Percentiles rank a stretch among this genome's conserved stretches.
Conservation (phyloP, 92 coral and sea anemone genomes). For the Paramuricea clavata region DNA sequence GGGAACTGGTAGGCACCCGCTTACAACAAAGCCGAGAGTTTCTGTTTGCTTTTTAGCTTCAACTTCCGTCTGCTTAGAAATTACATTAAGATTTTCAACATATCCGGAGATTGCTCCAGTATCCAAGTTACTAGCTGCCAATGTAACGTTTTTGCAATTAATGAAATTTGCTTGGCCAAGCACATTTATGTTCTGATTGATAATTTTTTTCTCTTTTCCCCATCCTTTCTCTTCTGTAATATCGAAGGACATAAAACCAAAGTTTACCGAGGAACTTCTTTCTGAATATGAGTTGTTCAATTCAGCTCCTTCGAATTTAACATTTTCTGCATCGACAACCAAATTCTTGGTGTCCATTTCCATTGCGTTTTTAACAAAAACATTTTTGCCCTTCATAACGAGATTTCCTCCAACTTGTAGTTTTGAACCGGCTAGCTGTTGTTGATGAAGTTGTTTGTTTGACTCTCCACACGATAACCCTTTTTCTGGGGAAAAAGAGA, state of each 20-base stretch:
- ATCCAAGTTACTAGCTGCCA: conserved; percentile 63
- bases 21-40: conserved; percentile 65
- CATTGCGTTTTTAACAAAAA: conserved; percentile 73
- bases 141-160: conserved; percentile 53
- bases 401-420: conserved; percentile 57
- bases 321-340: conserved; percentile 57
- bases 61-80: conserved; percentile 63
- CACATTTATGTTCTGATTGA: conserved; percentile 66
- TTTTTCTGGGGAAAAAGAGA: conserved; percentile 59
- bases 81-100: conserved; percentile 55
- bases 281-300: conserved; percentile 46
- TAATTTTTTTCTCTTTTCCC: conserved; percentile 59
- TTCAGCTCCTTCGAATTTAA: conserved; percentile 73
- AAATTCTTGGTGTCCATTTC: conserved; percentile 61
- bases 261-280: conserved; percentile 53
- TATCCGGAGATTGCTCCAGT: conserved; percentile 65
- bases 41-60: conserved; percentile 56
- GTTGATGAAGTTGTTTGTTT: conserved; percentile 38
- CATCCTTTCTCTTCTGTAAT: conserved; percentile 44
- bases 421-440: conserved; percentile 62
- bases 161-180: conserved; percentile 62
- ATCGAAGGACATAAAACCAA: conserved; percentile 43
- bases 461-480: conserved; percentile 56
- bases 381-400: conserved; percentile 51
- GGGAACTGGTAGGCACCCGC: conserved; percentile 62